A percentile compares a stretch with the other conserved stretches of the same genome.
phyloP scores from a whole-genome alignment of 2,888 invertebrate genomes.

The Cactoblastis cactorum region DNA sequence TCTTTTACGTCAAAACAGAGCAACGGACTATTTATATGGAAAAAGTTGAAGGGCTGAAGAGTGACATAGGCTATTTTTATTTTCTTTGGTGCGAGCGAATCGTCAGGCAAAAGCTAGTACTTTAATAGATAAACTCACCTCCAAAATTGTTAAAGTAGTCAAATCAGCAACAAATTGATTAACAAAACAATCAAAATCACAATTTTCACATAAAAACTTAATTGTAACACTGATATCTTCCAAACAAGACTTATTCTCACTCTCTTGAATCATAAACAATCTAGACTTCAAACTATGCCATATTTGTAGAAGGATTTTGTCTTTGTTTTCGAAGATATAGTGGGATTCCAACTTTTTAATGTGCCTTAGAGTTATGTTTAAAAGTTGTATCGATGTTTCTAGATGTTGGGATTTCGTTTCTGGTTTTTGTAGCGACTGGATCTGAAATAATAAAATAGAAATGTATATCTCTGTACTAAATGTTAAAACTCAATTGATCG shows the following conservation, averaged over 20 bases:
- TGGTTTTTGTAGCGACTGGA: constrained; percentile 44
- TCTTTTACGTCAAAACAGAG: too few relatives aligned
- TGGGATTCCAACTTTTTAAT: constrained; percentile 62
- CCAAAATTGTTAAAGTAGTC: constrained; percentile 41
- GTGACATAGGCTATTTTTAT: too few relatives aligned
- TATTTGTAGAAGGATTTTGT: constrained; percentile 49
- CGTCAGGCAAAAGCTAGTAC: too few relatives aligned
- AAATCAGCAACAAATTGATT: constrained; percentile 49
- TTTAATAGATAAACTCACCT: constrained; percentile 40
- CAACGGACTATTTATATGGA: too few relatives aligned
- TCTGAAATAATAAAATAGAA: constrained; percentile 45
- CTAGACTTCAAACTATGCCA: constrained; percentile 52
- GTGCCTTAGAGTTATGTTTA: constrained; percentile 52
- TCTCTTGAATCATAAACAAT: constrained; percentile 32
- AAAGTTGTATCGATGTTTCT: constrained; percentile 51
- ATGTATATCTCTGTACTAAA: not conserved
- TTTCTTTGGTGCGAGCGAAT: too few relatives aligned
- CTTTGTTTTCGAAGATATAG: constrained; percentile 50
- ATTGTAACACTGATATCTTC: constrained; percentile 51
- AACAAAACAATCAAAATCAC: constrained; percentile 51
- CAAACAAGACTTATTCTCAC: constrained; percentile 25
- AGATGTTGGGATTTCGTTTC: constrained; percentile 50
- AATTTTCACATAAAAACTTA: constrained; percentile 57
- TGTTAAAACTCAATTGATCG: too few relatives aligned
- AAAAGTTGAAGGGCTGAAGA: too few relatives aligned